Evolutionary conservation across 2,113 vertebrate species (phyloP).

Genomic region (Nycticryphes semicollaris): DNA sequence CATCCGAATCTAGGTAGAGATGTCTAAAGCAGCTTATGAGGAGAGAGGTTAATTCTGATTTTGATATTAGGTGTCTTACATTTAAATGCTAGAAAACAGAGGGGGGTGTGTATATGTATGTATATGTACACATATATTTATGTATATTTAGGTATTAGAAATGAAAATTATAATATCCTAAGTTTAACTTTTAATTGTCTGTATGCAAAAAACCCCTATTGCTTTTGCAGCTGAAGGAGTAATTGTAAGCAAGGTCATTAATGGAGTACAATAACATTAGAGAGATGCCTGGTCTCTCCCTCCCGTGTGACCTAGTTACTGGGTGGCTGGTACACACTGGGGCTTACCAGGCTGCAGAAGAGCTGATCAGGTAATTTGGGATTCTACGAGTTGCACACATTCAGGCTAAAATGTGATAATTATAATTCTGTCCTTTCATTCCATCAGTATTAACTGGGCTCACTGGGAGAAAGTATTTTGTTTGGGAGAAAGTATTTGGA

Average conservation of each 20-base stretch:
- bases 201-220: rapidly evolving
- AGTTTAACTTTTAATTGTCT: neutral
- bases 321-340: neutral
- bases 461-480: neutral
- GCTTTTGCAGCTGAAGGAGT: neutral
- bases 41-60: neutral
- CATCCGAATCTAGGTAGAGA: neutral
- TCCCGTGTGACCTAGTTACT: conserved; percentile 25
- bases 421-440: neutral
- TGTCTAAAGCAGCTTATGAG: neutral
- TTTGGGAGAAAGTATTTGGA: neutral
- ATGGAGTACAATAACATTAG: rapidly evolving
- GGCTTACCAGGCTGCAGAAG: neutral
- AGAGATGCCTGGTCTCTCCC: neutral
- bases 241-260: neutral
- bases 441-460: neutral
- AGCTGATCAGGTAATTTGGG: neutral
- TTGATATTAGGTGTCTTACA: neutral
- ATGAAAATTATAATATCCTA: too few species aligned
- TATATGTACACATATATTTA: neutral
- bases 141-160: rapidly evolving
- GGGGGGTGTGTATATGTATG: neutral
- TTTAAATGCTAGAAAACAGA: neutral
- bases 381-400: neutral
- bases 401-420: neutral